Evolutionary conservation across 2,888 invertebrate genomes (phyloP).

Genomic region (Sphaeridia pumilis): DNA sequence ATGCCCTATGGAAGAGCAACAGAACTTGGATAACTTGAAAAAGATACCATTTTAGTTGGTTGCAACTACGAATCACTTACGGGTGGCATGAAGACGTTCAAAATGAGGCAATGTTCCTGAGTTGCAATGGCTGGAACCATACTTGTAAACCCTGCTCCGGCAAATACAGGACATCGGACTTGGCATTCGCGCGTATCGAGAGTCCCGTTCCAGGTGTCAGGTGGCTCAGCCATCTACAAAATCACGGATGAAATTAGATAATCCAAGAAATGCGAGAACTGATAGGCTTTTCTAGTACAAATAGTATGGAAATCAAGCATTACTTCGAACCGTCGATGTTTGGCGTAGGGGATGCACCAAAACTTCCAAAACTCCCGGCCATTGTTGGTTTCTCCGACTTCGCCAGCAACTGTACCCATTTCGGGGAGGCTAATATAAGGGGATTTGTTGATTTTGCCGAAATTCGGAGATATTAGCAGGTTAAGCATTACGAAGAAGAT

Average conservation of each 20-base stretch:
- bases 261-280: no score
- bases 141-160: background rate
- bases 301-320: background rate
- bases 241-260: background rate
- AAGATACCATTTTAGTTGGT: background rate
- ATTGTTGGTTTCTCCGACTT: background rate
- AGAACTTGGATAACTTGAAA: background rate
- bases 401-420: conserved; percentile 4
- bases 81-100: conserved; percentile 9
- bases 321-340: conserved; percentile 4
- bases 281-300: background rate
- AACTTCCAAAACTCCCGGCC: conserved; percentile 9
- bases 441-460: no score
- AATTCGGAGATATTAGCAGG: no score
- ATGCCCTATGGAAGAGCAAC: background rate
- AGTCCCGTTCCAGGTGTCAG: conserved; percentile 1
- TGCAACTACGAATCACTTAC: background rate
- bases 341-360: conserved; percentile 14
- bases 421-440: no score
- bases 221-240: background rate
- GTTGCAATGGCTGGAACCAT: background rate
- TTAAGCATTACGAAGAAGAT: no score
- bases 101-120: conserved; percentile 8
- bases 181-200: background rate
- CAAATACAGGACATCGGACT: background rate